phyloP scores from a whole-genome alignment of 2,797 vertebrate genomes.

The Psittacula echo region DNA sequence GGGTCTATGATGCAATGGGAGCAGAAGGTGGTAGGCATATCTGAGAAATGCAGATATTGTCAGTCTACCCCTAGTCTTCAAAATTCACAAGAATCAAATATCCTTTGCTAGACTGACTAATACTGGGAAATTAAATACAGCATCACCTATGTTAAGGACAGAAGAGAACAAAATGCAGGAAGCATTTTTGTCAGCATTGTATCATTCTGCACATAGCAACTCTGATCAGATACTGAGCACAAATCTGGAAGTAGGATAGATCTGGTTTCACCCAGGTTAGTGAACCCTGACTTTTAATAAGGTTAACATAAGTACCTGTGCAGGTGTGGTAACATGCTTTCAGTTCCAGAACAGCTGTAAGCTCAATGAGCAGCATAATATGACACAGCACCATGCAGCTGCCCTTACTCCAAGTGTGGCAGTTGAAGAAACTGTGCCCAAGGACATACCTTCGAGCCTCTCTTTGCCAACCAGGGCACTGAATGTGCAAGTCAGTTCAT shows the following conservation, averaged over 20 bases:
- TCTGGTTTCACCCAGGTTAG: not conserved
- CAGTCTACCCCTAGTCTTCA: not conserved
- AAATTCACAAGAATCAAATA: not conserved
- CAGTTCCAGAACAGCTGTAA: not conserved
- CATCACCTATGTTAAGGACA: not conserved
- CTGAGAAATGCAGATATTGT: not conserved
- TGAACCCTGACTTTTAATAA: not conserved
- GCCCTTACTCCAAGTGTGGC: not conserved
- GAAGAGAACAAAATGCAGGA: not conserved
- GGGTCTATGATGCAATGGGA: not conserved
- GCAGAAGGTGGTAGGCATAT: not conserved
- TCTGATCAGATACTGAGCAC: not conserved
- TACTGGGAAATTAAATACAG: not conserved
- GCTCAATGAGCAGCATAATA: not conserved
- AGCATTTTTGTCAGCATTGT: not conserved
- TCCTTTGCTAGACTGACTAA: not conserved
- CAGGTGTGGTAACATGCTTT: not conserved
- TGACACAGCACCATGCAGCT: not conserved
- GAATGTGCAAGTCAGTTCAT: not conserved
- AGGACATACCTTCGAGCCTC: not conserved
- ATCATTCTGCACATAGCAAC: not conserved
- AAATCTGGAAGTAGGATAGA: not conserved
- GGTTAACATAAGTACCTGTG: not conserved
- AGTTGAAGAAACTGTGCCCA: not conserved
- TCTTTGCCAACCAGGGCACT: not conserved